phyloP scores from a whole-genome alignment of 2,113 vertebrate species.

The Copsychus sechellarum region DNA sequence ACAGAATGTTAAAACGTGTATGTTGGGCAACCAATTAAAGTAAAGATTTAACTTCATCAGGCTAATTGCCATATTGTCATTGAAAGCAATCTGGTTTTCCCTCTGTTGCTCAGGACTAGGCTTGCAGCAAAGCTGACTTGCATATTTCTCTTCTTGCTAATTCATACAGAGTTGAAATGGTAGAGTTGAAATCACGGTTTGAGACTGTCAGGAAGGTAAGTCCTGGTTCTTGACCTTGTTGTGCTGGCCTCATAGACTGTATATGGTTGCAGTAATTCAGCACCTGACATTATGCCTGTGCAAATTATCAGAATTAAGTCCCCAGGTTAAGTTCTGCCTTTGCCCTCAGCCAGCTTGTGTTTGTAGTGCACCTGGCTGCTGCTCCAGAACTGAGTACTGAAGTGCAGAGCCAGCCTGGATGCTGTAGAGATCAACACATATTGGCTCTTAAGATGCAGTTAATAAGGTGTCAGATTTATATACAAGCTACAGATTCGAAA shows the following conservation, averaged over 20 bases:
- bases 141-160: not conserved
- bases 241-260: not conserved
- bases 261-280: not conserved
- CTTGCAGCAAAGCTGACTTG: constrained; percentile 24
- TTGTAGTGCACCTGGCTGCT: not conserved
- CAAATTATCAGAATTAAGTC: not conserved
- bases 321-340: not conserved
- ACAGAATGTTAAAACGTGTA: constrained; percentile 50
- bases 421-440: rapidly evolving
- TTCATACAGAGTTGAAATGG: not conserved
- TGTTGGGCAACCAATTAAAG: constrained; percentile 60
- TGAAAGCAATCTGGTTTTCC: constrained; percentile 8
- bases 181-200: not conserved
- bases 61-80: constrained; percentile 9
- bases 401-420: not conserved
- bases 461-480: not conserved
- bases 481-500: not conserved
- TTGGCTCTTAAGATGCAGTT: not conserved
- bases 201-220: not conserved
- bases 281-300: not conserved
- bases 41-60: constrained; percentile 51
- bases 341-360: not conserved
- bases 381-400: not conserved
- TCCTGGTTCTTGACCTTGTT: not conserved
- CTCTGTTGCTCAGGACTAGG: not conserved